phyloP scores from a whole-genome alignment of 2,113 vertebrate species.

The Pelecanus crispus region DNA sequence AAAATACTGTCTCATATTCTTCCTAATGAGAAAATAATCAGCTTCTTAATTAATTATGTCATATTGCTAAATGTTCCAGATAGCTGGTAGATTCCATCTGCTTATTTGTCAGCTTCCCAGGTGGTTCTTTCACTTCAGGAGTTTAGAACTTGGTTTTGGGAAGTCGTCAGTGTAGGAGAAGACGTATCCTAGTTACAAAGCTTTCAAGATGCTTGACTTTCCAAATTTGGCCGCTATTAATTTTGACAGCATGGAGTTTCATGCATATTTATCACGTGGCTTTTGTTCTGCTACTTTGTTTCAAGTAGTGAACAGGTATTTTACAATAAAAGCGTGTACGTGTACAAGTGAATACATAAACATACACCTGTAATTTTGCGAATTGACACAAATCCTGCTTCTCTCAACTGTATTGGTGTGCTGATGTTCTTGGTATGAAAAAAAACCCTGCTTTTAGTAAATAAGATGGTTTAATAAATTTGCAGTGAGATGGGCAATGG shows the following conservation, averaged over 20 bases:
- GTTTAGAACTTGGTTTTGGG: not conserved
- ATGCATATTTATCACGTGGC: not conserved
- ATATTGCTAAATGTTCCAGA: not conserved
- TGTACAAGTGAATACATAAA: not conserved
- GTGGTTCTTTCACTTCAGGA: not conserved
- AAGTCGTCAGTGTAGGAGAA: not conserved
- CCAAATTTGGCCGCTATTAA: not conserved
- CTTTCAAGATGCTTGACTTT: not conserved
- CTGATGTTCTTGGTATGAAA: not conserved
- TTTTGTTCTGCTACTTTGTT: not conserved
- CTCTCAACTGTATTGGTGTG: not conserved
- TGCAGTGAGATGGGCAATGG: not conserved
- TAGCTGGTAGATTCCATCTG: not conserved
- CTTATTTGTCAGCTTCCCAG: not conserved
- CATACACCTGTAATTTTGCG: not conserved
- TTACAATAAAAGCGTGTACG: fast-evolving
- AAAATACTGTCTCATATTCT: not conserved
- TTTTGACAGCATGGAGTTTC: not conserved
- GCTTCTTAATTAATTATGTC: not conserved
- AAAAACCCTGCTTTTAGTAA: not conserved
- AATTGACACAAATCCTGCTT: not conserved
- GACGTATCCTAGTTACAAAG: not conserved
- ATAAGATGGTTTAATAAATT: not conserved
- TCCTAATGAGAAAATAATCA: not conserved
- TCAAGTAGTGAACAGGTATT: not conserved